Base-by-base conservation (phyloP, 2,888 invertebrate genomes). In the Ectemnius cavifrons region DNA sequence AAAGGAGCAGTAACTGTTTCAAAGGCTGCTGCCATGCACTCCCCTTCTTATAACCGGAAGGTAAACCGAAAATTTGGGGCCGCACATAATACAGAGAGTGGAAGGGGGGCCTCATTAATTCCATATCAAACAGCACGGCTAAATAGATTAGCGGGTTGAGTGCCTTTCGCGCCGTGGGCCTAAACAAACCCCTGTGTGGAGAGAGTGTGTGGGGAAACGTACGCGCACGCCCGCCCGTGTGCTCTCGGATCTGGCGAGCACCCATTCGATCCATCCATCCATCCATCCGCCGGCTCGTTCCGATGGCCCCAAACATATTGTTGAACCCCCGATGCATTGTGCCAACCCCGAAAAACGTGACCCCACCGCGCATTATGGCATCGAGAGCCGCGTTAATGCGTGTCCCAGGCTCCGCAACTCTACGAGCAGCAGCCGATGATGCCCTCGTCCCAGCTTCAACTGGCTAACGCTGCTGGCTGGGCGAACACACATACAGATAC, bases 71-170 rank as follows among this genome's bases (percentile, higher is more conserved):
- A 84, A 78, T 80, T 80, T 71, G 68, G 72, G 76, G 58, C 65
- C 66, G 63, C 28, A 76, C 79, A 82, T 85, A 86, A 86, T 83
- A 74, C 81, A 77, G 11, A 37, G 37, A 4, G n/a, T 37, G 37
- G 11, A 37, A 37, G 66, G 67, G 69, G 75, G 77, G 75, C 78
- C 89, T 90, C 89, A 90, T 90, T 90, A 90, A 90, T 90, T 90
- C 90, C 87, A 90, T 89, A 90, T 90, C 90, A 90, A 90, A 90
- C 90, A 89, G 84, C 87, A 87, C 85, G 86, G 87, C 88, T 90
- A 90, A 90, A 90, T 89, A 90, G 90, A 90, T 90, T 90, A 90
- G 88, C 88, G 86, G 87, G 87, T 88, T 88, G 89, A 89, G 89
- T 89, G 88, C 84, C 87, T 89, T 89, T 87, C 82, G 85, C 86